phyloP scores from a whole-genome alignment of 2,113 vertebrate species.

The human (Homo sapiens) region GRCh38 chr1:15100001-15100500 shows the following conservation, averaged over 20 bases:
- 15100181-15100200: background rate
- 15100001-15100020: background rate
- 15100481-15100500: rapidly evolving
- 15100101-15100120: background rate
- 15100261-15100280: rapidly evolving
- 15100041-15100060: background rate
- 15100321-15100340: background rate
- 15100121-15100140: background rate
- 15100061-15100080: background rate
- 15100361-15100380: background rate
- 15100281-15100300: background rate
- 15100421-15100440: background rate
- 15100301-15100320: rapidly evolving
- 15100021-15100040: background rate
- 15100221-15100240: rapidly evolving
- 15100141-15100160: background rate
- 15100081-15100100: background rate
- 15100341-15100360: background rate
- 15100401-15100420: background rate
- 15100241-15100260: rapidly evolving
- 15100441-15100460: background rate
- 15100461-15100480: background rate
- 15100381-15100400: background rate
- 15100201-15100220: background rate
- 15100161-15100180: no score